Percentiles rank a stretch among this genome's conserved stretches.
These are phyloP conservation scores for Hetaerina americana DNA, from an alignment of 1,140 invertebrate genomes.

Conservation along the genomic window DNA sequence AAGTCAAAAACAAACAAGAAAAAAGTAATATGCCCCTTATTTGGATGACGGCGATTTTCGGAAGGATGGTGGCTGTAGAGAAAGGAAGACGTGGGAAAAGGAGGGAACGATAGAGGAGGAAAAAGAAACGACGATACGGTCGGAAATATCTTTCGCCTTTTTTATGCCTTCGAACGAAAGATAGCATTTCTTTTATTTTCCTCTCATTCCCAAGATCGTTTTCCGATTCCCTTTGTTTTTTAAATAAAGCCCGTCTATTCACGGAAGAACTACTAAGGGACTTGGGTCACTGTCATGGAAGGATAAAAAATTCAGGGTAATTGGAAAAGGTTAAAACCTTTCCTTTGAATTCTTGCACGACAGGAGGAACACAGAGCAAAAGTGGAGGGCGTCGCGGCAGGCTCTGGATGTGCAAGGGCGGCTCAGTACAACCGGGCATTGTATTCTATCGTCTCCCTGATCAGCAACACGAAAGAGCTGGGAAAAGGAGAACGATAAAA, in stretches of 20 bases:
- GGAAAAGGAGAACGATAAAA: no score
- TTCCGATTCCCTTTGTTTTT: background rate
- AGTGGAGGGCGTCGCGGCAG: background rate
- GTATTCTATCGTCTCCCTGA: no score
- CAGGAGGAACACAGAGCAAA: background rate
- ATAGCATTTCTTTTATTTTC: background rate
- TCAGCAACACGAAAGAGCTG: no score
- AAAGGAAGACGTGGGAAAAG: no score
- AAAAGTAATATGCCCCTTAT: no score
- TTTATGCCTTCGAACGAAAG: background rate
- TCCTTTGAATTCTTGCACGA: background rate
- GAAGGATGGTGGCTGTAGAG: no score
- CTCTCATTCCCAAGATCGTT: background rate
- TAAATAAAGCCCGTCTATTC: background rate
- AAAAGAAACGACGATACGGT: no score
- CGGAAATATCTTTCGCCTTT: background rate
- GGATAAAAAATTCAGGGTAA: background rate
- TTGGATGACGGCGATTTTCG: no score
- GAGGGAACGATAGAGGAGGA: no score
- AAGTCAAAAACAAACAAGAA: no score
- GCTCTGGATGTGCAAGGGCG: no score
- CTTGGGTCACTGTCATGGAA: background rate
- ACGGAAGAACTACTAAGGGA: background rate
- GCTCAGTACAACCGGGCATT: no score
- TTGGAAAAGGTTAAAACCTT: background rate